Conservation (phyloP, 2,797 vertebrate genomes). For the Salarias fasciatus region DNA sequence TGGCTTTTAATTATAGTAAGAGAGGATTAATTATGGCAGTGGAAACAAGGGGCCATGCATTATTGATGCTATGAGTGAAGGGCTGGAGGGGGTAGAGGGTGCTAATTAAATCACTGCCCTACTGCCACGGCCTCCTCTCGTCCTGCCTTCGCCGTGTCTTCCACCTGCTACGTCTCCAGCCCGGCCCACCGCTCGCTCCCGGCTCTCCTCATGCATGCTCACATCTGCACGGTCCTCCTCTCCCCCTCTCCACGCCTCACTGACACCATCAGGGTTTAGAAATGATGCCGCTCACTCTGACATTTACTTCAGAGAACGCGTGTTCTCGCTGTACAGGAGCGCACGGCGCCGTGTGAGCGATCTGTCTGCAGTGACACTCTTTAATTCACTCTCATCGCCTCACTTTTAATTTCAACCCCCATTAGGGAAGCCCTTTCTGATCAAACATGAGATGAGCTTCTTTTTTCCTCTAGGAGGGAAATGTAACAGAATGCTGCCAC, state of each 20-base stretch:
- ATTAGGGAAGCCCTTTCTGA: constrained; percentile 9
- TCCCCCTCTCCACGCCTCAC: too few species aligned
- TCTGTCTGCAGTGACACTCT: constrained; percentile 16
- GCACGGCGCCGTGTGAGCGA: too few species aligned
- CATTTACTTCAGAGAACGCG: too few species aligned
- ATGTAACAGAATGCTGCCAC: constrained; percentile 56
- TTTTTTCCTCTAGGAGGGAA: constrained; percentile 8
- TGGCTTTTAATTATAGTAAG: constrained; percentile 93
- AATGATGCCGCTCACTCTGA: too few species aligned
- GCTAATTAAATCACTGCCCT: constrained; percentile 91
- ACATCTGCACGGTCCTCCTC: too few species aligned
- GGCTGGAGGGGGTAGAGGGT: constrained; percentile 86
- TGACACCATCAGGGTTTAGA: too few species aligned
- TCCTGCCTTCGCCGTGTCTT: constrained; percentile 71
- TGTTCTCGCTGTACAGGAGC: too few species aligned
- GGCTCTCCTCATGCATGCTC: constrained; percentile 22
- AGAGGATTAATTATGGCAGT: constrained; percentile 92
- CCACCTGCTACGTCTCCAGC: constrained; percentile 73
- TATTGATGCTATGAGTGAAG: constrained; percentile 91
- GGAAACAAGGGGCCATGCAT: constrained; percentile 91
- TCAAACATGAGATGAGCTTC: background rate
- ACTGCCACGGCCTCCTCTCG: constrained; percentile 84
- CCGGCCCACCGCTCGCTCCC: constrained; percentile 33
- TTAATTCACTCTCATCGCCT: constrained; percentile 36
- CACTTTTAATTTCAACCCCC: constrained; percentile 37